Percentiles rank a stretch among this genome's conserved stretches.
Conservation (phyloP, 2,113 vertebrate genomes). For the Dicerorhinus sumatrensis region DNA sequence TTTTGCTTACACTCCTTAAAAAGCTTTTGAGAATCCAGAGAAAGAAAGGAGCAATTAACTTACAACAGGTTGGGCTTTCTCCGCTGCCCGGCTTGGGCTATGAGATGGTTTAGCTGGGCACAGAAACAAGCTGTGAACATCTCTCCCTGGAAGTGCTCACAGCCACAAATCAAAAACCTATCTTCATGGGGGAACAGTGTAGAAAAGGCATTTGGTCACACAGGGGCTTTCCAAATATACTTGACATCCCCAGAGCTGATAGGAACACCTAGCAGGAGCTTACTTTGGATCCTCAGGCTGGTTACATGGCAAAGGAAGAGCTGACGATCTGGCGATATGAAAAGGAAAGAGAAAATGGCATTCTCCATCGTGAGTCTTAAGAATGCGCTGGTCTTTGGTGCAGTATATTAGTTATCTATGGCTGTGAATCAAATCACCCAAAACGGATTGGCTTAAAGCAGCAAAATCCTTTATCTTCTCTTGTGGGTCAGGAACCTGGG, state of each 20-base stretch:
- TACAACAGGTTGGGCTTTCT: not conserved
- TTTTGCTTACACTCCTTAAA: not conserved
- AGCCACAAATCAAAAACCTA: conserved; percentile 3
- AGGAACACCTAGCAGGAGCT: not conserved
- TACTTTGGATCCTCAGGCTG: not conserved
- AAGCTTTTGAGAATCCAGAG: conserved; percentile 25
- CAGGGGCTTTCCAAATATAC: not conserved
- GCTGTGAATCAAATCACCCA: not conserved
- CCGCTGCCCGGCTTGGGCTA: not conserved
- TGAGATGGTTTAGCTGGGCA: not conserved
- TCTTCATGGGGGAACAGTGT: not conserved
- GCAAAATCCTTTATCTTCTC: not conserved
- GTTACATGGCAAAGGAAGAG: not conserved
- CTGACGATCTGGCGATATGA: not conserved
- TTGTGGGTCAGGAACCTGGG: not conserved
- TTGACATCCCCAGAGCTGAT: not conserved
- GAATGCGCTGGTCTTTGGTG: not conserved
- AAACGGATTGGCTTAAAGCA: not conserved
- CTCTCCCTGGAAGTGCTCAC: not conserved
- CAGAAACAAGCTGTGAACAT: not conserved
- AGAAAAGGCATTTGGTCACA: not conserved
- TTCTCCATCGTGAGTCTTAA: not conserved
- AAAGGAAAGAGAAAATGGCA: not conserved
- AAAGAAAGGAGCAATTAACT: not conserved
- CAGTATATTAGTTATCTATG: not conserved